Evolutionary conservation across 2,113 vertebrate genomes (phyloP).

Genomic region (Nymphicus hollandicus): DNA sequence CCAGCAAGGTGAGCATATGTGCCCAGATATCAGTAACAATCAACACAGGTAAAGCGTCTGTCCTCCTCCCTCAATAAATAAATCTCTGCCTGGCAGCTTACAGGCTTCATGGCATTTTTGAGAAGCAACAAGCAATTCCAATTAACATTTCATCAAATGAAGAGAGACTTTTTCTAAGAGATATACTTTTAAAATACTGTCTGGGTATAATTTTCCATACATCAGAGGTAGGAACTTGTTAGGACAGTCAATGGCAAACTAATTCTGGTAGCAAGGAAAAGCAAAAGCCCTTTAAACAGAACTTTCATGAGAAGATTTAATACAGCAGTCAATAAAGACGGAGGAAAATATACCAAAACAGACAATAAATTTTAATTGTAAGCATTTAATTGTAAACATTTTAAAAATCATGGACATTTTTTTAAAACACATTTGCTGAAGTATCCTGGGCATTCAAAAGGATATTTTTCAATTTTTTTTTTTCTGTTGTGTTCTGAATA

Average conservation of each 20-base stretch:
- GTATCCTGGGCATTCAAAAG: not conserved
- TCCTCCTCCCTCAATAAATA: not conserved
- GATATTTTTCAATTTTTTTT: not conserved
- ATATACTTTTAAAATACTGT: not conserved
- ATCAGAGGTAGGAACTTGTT: not conserved
- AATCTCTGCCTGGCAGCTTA: not conserved
- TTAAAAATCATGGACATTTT: rapidly evolving
- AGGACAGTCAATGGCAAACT: not conserved
- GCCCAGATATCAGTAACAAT: not conserved
- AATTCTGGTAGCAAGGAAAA: not conserved
- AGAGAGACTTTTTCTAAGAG: not conserved
- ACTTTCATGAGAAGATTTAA: not conserved
- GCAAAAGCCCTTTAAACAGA: not conserved
- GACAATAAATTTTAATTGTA: not conserved
- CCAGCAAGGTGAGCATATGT: not conserved
- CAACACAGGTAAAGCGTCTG: not conserved
- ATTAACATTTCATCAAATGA: not conserved
- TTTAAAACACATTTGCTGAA: not conserved
- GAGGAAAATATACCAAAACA: not conserved
- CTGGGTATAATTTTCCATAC: not conserved
- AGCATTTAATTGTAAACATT: too few relatives aligned
- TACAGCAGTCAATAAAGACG: not conserved
- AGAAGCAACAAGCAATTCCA: not conserved
- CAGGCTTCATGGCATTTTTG: not conserved
- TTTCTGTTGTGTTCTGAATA: not conserved